Evolutionary conservation across 2,797 vertebrate genomes (phyloP).

Genomic region (Eulemur coronatus): DNA sequence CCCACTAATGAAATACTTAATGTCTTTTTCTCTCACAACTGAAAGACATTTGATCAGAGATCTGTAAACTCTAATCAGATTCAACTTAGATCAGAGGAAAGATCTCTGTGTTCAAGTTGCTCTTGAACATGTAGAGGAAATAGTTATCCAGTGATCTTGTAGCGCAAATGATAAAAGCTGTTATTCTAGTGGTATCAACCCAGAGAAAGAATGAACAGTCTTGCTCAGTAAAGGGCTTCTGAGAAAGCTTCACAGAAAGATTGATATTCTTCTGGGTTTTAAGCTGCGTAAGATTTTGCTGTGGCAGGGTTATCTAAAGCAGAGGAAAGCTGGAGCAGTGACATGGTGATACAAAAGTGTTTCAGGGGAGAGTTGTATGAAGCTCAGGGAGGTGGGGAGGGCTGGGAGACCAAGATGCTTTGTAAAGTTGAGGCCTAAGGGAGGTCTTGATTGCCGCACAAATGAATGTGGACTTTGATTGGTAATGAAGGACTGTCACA

Average conservation of each 20-base stretch:
- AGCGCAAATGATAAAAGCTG: background rate
- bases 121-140: background rate
- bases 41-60: slow-evolving; percentile 18
- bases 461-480: background rate
- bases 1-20: background rate
- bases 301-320: background rate
- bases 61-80: background rate
- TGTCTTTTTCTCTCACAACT: background rate
- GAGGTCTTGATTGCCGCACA: background rate
- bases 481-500: background rate
- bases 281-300: background rate
- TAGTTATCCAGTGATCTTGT: background rate
- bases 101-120: background rate
- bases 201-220: background rate
- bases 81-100: background rate
- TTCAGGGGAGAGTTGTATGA: background rate
- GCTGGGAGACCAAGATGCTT: background rate
- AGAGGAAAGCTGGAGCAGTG: background rate
- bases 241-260: background rate
- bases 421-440: background rate
- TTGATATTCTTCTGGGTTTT: background rate
- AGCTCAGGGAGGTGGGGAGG: background rate
- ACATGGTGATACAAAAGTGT: background rate
- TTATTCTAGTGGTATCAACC: background rate
- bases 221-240: background rate